Conservation (phyloP, 2,113 vertebrate species). For the Tamias sibiricus region DNA sequence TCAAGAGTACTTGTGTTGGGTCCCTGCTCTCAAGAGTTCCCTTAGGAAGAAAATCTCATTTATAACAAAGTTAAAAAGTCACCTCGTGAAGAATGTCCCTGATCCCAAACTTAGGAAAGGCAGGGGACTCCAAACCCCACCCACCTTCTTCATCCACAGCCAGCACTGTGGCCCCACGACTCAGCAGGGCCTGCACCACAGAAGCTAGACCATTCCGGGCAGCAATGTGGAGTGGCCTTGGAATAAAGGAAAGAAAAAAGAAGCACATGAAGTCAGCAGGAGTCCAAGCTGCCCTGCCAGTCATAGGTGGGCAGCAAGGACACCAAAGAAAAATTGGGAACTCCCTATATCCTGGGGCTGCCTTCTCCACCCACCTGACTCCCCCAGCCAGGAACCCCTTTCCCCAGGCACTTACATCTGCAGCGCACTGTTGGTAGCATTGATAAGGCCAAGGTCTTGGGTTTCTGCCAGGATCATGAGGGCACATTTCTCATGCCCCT, state of each 20-base stretch:
- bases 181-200: constrained; percentile 97
- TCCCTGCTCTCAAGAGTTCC: constrained; percentile 55
- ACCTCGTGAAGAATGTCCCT: constrained; percentile 17
- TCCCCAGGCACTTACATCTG: constrained; percentile 93
- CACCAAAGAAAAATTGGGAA: background rate
- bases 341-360: background rate
- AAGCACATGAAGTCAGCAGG: background rate
- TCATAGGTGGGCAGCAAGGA: background rate
- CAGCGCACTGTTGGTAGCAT: constrained; percentile 95
- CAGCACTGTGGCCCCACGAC: constrained; percentile 96
- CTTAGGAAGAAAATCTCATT: constrained; percentile 59
- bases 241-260: background rate
- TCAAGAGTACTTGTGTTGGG: background rate
- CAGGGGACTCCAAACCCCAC: background rate
- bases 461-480: constrained; percentile 97
- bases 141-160: constrained; percentile 97
- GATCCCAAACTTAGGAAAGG: background rate
- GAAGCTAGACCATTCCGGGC: constrained; percentile 96
- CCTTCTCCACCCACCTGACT: constrained; percentile 38
- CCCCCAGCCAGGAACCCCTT: constrained; percentile 34
- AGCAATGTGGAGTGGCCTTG: constrained; percentile 98
- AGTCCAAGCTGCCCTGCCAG: background rate
- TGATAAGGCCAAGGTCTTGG: constrained; percentile 96
- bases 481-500: constrained; percentile 99
- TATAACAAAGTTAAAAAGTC: constrained; percentile 58